Evolutionary conservation across 2,888 invertebrate species (phyloP).

Genomic region (Dermolepida albohirtum): DNA sequence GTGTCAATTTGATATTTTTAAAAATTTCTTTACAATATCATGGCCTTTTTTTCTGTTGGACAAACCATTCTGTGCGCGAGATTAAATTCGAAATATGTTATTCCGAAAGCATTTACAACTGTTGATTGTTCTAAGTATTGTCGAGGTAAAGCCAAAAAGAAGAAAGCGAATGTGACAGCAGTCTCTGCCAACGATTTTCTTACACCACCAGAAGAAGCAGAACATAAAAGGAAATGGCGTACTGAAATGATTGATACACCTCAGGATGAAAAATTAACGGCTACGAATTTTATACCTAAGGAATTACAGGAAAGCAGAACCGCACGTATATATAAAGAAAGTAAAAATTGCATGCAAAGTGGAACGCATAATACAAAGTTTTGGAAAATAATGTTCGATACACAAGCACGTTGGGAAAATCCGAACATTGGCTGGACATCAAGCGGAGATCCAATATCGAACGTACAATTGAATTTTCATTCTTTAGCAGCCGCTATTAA

Average conservation of each 20-base stretch:
- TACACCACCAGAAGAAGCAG: constrained; percentile 22
- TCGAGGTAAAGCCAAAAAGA: too few relatives aligned
- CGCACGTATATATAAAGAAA: constrained; percentile 52
- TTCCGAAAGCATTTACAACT: too few relatives aligned
- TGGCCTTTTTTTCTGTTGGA: too few relatives aligned
- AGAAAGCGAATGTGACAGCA: too few relatives aligned
- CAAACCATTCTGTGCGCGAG: too few relatives aligned
- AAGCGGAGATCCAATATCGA: constrained; percentile 92
- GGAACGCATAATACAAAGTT: constrained; percentile 49
- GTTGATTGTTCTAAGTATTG: too few relatives aligned
- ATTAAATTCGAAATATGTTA: too few relatives aligned
- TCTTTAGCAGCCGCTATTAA: constrained; percentile 85
- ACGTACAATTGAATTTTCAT: constrained; percentile 80
- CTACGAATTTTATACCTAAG: constrained; percentile 36
- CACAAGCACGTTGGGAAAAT: constrained; percentile 67
- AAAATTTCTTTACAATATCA: too few relatives aligned
- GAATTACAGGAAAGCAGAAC: constrained; percentile 45
- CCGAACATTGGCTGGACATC: constrained; percentile 97
- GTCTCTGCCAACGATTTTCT: too few relatives aligned
- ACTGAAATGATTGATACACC: background rate
- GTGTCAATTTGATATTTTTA: too few relatives aligned
- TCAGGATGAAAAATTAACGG: constrained; percentile 16
- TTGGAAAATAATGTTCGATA: constrained; percentile 54
- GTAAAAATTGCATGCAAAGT: constrained; percentile 55
- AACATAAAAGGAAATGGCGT: constrained; percentile 5